Evolutionary conservation across 2,797 vertebrate genomes (phyloP), one percentile per base, ranked within the genome.

Genomic region (Hemitrygon akajei): DNA sequence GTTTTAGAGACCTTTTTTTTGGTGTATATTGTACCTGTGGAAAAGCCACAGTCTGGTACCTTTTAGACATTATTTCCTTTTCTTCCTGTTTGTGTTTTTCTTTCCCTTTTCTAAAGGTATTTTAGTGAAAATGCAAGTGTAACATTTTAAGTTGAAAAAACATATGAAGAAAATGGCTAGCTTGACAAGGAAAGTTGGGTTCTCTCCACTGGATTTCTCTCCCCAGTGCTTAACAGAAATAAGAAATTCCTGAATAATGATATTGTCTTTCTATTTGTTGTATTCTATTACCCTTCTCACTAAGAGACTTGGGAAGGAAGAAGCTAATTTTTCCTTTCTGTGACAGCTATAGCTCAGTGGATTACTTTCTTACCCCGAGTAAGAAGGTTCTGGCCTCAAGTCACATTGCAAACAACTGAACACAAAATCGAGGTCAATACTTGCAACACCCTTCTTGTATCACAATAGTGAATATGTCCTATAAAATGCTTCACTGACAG

Each of bases 11-110:
- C 97, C 97, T 71, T 73, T 97, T 73, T 97, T 97, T 96, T 97
- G 97, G 98, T 99, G 98, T 98, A 98, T 99, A 99, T 99, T 99
- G 98, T 99, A 99, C 98, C 98, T 97, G 97, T 99, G 98, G 98
- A 99, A 99, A 99, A 99, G 98, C 98, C 98, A 98, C 98, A 98
- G 98, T 99, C 98, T 99, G 98, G 98, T 99, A 99, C 98, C 98
- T 99, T 99, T 99, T 99, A 99, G 99, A 99, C 98, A 99, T 99
- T 98, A 99, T 99, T 99, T 99, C 98, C 98, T 98, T 98, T 98
- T 97, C 25, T 73, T 37, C 69, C 37, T 97, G 98, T 99, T 98
- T 98, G 97, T 98, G 98, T 99, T 99, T 99, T 99, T 98, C 98
- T 99, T 99, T 99, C 98, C 98, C 98, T 98, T 99, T 99, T 98